Evolutionary conservation across 2,888 invertebrate species (phyloP), one percentile per base, ranked within the genome.

Genomic region (Therioaphis trifolii): DNA sequence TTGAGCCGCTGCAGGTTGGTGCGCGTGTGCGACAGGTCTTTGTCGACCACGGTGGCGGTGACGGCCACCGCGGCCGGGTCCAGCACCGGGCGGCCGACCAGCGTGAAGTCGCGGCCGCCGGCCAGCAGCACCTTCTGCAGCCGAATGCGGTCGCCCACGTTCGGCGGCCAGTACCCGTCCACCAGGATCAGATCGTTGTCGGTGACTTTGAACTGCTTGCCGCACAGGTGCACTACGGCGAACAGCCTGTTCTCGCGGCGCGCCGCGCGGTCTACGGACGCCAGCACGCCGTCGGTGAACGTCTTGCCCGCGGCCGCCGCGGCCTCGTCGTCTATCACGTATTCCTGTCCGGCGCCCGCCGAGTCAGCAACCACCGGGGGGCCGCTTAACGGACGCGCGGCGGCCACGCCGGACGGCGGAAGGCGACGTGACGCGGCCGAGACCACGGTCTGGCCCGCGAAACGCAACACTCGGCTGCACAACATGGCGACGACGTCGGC

Each of bases 131-230:
- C 89, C 90, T 97, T 97, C 87, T 96, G 95, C 71, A 96, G 89
- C 85, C 91, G 92, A 78, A 97, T 91, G 89, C 92, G 89, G 87
- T 96, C 96, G 0, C 96, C 95, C 82, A 92, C 91, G 77, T 92
- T 92, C 2, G 96, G 95, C 0, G 96, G 96, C 95, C 96, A 96
- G 87, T 93, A 92, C 0, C 95, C 95, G 89, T 95, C 94, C 0
- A 96, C 90, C 0, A 96, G 90, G 43, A 97, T 91, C 4, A 96
- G 90, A 89, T 97, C 97, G n/a, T 94, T 95, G 84, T 93, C 91
- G 0, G 96, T 95, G 0, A 97, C 91, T 89, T 95, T 94, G 89
- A 93, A 95, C 87, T 96, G 96, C 89, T 94, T 95, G 15, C 96
- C 96, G 85, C 93, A 90, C 24, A 96, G 87, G 87, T 95, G 93